Evolutionary conservation across 2,888 invertebrate species (phyloP), one percentile per base, ranked within the genome.

Genomic region (Phasia obesa): DNA sequence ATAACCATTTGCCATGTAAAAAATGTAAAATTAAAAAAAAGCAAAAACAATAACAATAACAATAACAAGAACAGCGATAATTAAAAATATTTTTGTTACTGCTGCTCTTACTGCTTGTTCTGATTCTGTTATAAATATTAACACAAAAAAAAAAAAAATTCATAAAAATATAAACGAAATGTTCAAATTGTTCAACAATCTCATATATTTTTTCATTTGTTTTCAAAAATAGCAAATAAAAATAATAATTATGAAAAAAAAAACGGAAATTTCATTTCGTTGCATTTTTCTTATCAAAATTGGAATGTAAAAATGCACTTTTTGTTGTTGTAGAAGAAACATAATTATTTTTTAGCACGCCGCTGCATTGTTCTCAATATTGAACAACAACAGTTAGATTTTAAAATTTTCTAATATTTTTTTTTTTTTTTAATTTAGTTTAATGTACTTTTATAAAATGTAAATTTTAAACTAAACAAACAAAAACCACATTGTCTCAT

Each of bases 151-250:
- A 17, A 44, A 19, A n/a, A 42, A 15, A 21, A 59, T 13, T 38
- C 13, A 42, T 5, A 11, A 35, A 47, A 59, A 44, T 23, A 27
- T 6, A 27, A 21, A 25, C 31, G 38, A 64, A 57, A 75, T 59
- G 65, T 62, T 76, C 60, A 69, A 81, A 79, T 67, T 69, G 51
- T 80, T 77, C 51, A 75, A 64, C 67, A 77, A 70, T 73, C 65
- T 64, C 59, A 70, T 65, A 55, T 55, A 19, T 74, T 74, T 74
- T 62, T n/a, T n/a, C n/a, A n/a, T n/a, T 44, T 65, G 23, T 67
- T 71, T 60, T 77, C 75, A 53, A 60, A 67, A 67, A 69, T 44
- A 47, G 53, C 49, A 38, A 69, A 77, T 70, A 64, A 65, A 79
- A 64, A 75, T 51, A 75, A 35, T 17, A 64, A 53, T 65, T 44